Conservation (phyloP, 2,797 vertebrate species). For the Dromococcyx pavoninus region DNA sequence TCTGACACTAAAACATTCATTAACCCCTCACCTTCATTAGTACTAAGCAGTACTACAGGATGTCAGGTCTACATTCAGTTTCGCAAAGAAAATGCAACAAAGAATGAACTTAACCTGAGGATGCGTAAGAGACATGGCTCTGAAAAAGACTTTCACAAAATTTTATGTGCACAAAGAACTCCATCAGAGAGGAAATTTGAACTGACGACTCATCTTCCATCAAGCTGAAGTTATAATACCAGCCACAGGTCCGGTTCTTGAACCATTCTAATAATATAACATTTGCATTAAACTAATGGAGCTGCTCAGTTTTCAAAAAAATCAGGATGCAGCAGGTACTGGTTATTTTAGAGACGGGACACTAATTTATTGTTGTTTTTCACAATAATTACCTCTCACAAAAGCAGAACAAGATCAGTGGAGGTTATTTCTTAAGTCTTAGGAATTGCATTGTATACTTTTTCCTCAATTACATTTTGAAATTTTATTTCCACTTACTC, state of each 20-base stretch:
- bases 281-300: neutral
- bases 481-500: slow-evolving; percentile 83
- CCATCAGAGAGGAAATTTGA: neutral
- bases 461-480: neutral
- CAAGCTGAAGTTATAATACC: neutral
- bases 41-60: neutral
- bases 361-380: neutral
- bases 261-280: neutral
- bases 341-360: neutral
- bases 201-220: neutral
- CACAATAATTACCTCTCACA: neutral
- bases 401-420: neutral
- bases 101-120: neutral
- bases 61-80: neutral
- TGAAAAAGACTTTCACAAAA: neutral
- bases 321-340: neutral
- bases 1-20: neutral
- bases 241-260: neutral
- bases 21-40: neutral
- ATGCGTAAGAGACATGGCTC: neutral
- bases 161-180: neutral
- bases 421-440: neutral
- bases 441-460: neutral
- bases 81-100: neutral
- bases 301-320: neutral